These are phyloP conservation scores for Eristalis pertinax DNA, from an alignment of 2,888 invertebrate genomes.

Conservation along the genomic window DNA sequence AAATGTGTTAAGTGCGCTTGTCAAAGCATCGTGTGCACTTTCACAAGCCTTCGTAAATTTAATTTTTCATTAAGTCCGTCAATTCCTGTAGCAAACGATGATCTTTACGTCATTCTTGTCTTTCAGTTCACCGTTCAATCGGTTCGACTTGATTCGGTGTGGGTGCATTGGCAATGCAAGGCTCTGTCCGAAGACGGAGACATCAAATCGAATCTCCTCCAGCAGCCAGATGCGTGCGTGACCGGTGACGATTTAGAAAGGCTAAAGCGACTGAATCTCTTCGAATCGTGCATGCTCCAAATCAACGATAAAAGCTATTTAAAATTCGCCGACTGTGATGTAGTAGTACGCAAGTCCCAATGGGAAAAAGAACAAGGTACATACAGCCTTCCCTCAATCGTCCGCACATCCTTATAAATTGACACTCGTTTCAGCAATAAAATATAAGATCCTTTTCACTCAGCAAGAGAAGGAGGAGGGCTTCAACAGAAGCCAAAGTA, in stretches of 20 bases:
- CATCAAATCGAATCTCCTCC: conserved; percentile 82
- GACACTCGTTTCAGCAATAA: conserved; percentile 66
- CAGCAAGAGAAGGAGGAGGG: conserved; percentile 75
- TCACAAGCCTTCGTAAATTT: too few relatives aligned
- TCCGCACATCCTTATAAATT: neutral
- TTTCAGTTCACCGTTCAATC: conserved; percentile 89
- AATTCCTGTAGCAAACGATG: too few relatives aligned
- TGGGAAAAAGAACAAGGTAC: conserved; percentile 88
- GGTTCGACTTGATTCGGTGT: conserved; percentile 90
- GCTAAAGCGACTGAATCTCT: conserved; percentile 91
- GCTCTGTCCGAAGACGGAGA: conserved; percentile 84
- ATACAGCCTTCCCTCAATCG: neutral
- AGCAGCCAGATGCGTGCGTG: conserved; percentile 87
- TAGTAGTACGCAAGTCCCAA: conserved; percentile 88
- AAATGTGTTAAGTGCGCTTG: too few relatives aligned
- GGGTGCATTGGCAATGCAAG: conserved; percentile 94
- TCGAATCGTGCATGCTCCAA: conserved; percentile 93
- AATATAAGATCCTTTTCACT: conserved; percentile 74
- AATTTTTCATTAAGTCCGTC: too few relatives aligned
- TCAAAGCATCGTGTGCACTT: too few relatives aligned
- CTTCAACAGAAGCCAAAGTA: conserved; percentile 52
- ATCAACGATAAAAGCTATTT: conserved; percentile 94
- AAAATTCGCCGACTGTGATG: conserved; percentile 88
- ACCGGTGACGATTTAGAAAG: conserved; percentile 90
- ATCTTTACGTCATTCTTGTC: neutral